A percentile compares a stretch with the other conserved stretches of the same genome.
Evolutionary conservation across 2,113 vertebrate species (phyloP).

Genomic region (Chamaetylas fuelleborni): DNA sequence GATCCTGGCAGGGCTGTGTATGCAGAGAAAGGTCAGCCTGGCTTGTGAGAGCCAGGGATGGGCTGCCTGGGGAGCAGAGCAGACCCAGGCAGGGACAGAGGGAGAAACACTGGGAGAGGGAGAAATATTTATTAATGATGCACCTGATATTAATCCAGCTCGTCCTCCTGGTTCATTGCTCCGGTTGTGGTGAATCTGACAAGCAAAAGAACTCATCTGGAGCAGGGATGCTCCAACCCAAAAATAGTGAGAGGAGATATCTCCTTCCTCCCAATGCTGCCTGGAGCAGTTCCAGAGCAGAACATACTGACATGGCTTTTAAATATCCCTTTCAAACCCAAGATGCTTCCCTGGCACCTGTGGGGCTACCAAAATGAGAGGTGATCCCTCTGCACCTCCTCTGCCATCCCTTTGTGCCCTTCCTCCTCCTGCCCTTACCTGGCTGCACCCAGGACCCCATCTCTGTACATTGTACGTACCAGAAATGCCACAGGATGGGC

Average conservation of each 20-base stretch:
- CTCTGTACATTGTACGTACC: rapidly evolving
- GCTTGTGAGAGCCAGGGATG: background rate
- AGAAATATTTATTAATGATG: background rate
- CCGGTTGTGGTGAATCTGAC: background rate
- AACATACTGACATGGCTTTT: background rate
- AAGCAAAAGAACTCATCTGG: rapidly evolving
- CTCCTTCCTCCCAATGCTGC: background rate
- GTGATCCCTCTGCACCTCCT: background rate
- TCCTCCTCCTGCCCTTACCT: background rate
- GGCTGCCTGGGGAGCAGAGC: background rate
- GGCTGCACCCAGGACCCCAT: rapidly evolving
- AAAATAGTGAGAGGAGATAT: background rate
- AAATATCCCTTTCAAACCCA: rapidly evolving
- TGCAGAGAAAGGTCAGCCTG: background rate
- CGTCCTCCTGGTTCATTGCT: background rate
- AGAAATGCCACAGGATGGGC: background rate
- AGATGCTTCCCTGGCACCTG: background rate
- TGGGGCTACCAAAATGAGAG: background rate
- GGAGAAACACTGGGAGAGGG: background rate
- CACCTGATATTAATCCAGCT: background rate
- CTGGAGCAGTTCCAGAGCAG: background rate
- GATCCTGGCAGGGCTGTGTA: background rate
- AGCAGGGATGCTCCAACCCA: background rate
- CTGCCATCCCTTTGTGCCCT: background rate
- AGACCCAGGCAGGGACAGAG: background rate